Percentiles rank a stretch among this genome's conserved stretches.
Evolutionary conservation across 1,140 invertebrate genomes (phyloP).

Genomic region (Patella vulgata): DNA sequence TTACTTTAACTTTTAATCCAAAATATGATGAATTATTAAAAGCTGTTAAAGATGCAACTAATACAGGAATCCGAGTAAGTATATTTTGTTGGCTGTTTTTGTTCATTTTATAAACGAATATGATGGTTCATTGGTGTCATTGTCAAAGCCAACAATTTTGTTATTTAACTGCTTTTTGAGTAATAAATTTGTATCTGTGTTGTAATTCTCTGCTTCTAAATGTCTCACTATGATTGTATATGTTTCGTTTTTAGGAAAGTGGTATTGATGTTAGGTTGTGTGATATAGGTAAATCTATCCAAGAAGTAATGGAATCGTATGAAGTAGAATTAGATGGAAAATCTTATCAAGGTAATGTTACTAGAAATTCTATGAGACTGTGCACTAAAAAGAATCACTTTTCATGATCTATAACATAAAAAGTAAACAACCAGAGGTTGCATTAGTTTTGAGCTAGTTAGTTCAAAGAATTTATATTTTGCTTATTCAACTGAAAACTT

Average conservation of each 20-base stretch:
- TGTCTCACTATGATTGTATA: too few relatives aligned
- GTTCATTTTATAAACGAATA: not conserved
- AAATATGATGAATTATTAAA: slow-evolving; percentile 96
- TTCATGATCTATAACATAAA: too few relatives aligned
- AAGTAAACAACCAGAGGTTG: too few relatives aligned
- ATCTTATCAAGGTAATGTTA: slow-evolving; percentile 78
- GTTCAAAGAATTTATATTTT: too few relatives aligned
- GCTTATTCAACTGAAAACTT: too few relatives aligned
- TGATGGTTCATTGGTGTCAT: not conserved
- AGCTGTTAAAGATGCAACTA: slow-evolving; percentile 97
- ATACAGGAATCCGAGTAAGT: slow-evolving; percentile 88
- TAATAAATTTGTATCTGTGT: not conserved
- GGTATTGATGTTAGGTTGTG: slow-evolving; percentile 98
- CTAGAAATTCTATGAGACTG: not conserved
- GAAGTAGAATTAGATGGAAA: slow-evolving; percentile 98
- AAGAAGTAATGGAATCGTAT: slow-evolving; percentile 99
- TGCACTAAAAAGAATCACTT: too few relatives aligned
- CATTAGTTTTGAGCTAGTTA: too few relatives aligned
- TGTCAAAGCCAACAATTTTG: not conserved
- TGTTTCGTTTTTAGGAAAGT: slow-evolving; percentile 71
- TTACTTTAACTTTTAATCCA: slow-evolving; percentile 95
- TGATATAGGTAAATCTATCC: slow-evolving; percentile 96
- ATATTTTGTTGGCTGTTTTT: not conserved
- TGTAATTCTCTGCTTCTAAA: too few relatives aligned
- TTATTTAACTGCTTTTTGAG: not conserved